Percentiles rank a stretch among this genome's conserved stretches.
Evolutionary conservation across 2,888 invertebrate species (phyloP).

Genomic region (Amphimallon solstitiale): DNA sequence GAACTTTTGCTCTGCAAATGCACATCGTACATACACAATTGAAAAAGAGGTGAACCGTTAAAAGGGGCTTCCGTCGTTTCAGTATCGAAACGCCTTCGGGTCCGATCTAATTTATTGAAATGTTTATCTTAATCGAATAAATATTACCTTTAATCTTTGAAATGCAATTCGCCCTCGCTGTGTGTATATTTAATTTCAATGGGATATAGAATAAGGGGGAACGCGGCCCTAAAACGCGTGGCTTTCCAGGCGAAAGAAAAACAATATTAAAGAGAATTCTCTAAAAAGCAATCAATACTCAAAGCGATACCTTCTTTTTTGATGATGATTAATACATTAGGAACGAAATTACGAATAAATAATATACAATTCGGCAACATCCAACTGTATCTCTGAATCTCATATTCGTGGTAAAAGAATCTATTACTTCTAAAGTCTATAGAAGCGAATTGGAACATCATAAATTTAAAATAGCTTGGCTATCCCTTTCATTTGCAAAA

Average conservation of each 20-base stretch:
- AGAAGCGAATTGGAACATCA: too few species aligned
- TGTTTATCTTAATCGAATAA: conserved; percentile 32
- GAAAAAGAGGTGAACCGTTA: conserved; percentile 22
- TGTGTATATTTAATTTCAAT: conserved; percentile 16
- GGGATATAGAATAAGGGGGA: background rate
- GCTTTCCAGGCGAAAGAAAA: background rate
- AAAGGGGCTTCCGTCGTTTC: conserved; percentile 14
- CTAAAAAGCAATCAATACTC: too few species aligned
- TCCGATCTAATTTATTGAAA: conserved; percentile 31
- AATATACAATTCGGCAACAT: too few species aligned
- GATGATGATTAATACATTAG: too few species aligned
- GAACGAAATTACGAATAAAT: too few species aligned
- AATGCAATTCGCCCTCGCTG: conserved; percentile 9
- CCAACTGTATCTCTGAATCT: too few species aligned
- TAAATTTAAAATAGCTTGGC: too few species aligned
- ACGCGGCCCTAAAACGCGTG: background rate
- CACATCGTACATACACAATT: conserved; percentile 18
- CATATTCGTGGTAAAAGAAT: too few species aligned
- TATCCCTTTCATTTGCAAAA: too few species aligned
- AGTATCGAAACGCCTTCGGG: background rate
- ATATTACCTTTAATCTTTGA: conserved; percentile 29
- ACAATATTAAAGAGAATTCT: background rate
- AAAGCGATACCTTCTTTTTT: too few species aligned
- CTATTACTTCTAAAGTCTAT: too few species aligned
- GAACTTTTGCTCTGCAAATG: background rate